Conservation (phyloP, 2,797 vertebrate species). For the Rhynchotus rufescens region DNA sequence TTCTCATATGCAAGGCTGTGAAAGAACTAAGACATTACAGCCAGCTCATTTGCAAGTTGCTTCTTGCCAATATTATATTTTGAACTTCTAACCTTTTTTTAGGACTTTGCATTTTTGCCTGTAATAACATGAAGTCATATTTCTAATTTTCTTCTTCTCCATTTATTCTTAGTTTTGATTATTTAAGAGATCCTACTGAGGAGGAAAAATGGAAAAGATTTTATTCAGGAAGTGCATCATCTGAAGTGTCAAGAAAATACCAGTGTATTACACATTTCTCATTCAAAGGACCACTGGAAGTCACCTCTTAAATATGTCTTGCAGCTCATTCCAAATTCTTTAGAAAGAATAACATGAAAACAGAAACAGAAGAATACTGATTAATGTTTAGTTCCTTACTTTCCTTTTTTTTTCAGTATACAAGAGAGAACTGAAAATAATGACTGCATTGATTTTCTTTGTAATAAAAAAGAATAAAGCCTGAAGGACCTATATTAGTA, state of each 20-base stretch:
- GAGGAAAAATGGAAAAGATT: background rate
- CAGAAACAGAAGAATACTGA: background rate
- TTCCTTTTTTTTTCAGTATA: background rate
- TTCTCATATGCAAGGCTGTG: background rate
- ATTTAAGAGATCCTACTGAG: background rate
- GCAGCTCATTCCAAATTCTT: background rate
- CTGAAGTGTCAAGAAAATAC: background rate
- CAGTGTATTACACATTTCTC: background rate
- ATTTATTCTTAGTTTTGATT: background rate
- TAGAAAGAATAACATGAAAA: background rate
- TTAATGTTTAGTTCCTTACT: background rate
- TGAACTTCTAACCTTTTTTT: background rate
- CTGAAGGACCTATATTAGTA: background rate
- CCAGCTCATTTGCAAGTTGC: background rate
- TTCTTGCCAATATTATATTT: background rate
- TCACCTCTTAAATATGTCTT: background rate
- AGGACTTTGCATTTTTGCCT: background rate
- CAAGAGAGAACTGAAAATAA: background rate
- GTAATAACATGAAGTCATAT: background rate
- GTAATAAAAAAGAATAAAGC: background rate
- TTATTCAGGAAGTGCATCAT: background rate
- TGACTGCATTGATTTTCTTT: background rate
- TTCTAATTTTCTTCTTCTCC: background rate
- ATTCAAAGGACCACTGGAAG: background rate
- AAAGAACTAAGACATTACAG: background rate